Conservation (phyloP, 2,113 vertebrate species). For the Micromys minutus region DNA sequence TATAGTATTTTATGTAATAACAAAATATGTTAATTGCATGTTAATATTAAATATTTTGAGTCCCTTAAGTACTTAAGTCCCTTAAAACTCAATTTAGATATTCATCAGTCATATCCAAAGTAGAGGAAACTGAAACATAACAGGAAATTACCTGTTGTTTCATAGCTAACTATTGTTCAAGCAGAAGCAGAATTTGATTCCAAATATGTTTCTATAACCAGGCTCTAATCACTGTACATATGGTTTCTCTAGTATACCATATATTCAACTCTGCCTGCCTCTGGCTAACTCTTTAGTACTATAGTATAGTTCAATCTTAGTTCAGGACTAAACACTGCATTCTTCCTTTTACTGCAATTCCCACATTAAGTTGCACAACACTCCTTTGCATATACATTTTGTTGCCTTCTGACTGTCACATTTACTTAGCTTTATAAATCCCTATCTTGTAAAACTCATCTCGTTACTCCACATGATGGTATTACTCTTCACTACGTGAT, state of each 20-base stretch:
- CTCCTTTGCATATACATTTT: neutral
- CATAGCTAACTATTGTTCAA: neutral
- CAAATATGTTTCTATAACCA: neutral
- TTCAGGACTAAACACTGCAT: neutral
- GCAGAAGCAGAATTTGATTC: slow-evolving; percentile 18
- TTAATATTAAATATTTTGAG: slow-evolving; percentile 1
- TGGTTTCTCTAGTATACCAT: neutral
- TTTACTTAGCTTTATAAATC: slow-evolving; percentile 13
- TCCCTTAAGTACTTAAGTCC: neutral
- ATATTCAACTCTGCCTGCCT: neutral
- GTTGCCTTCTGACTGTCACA: neutral
- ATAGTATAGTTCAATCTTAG: neutral
- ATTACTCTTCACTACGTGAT: neutral
- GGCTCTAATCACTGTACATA: neutral
- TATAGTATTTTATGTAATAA: neutral
- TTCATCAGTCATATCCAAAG: neutral
- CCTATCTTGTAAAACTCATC: neutral
- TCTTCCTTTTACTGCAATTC: neutral
- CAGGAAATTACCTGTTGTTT: neutral
- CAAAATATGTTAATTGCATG: slow-evolving; percentile 2
- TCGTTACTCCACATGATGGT: neutral
- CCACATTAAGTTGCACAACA: neutral
- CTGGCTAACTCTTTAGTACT: neutral
- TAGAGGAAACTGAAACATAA: neutral
- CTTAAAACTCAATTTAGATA: neutral